Conservation (phyloP, 2,888 invertebrate genomes). For the Cepaea hortensis region DNA sequence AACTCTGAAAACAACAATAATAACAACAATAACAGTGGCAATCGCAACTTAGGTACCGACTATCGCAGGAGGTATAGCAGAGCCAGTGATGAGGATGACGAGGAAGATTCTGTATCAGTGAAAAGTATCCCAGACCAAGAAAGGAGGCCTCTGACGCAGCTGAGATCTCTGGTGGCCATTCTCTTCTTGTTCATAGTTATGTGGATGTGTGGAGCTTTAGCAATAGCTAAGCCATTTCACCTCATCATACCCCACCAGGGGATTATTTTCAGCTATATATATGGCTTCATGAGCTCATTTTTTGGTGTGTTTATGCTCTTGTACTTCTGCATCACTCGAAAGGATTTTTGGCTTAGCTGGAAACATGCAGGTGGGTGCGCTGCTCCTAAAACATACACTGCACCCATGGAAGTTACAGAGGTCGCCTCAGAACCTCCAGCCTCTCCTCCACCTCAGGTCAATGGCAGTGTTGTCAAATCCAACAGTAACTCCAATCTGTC, state of each 20-base stretch:
- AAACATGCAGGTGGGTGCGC: slow-evolving; percentile 69
- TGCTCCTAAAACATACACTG: slow-evolving; percentile 61
- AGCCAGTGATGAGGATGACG: slow-evolving; percentile 47
- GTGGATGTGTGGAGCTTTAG: slow-evolving; percentile 87
- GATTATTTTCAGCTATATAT: slow-evolving; percentile 86
- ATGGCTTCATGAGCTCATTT: slow-evolving; percentile 84
- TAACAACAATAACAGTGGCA: slow-evolving; percentile 39
- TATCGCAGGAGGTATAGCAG: slow-evolving; percentile 20
- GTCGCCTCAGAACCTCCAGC: slow-evolving; percentile 3
- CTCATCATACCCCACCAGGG: slow-evolving; percentile 83
- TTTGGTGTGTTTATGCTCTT: slow-evolving; percentile 88
- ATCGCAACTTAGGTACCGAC: slow-evolving; percentile 22
- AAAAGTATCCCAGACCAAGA: slow-evolving; percentile 87
- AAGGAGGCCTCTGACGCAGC: slow-evolving; percentile 87
- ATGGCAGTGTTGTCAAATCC: slow-evolving; percentile 68
- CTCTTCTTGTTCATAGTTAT: slow-evolving; percentile 85
- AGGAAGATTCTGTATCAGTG: slow-evolving; percentile 69
- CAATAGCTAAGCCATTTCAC: slow-evolving; percentile 82
- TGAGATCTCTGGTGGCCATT: slow-evolving; percentile 88
- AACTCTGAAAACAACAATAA: slow-evolving; percentile 49
- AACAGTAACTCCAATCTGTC: slow-evolving; percentile 59
- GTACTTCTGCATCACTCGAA: slow-evolving; percentile 90
- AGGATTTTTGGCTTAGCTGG: slow-evolving; percentile 88
- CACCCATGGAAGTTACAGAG: slow-evolving; percentile 51
- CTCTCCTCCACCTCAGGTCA: slow-evolving; percentile 53